A percentile compares a stretch with the other conserved stretches of the same genome.
Conservation (phyloP, 2,797 vertebrate species). For the Danio kyathit region DNA sequence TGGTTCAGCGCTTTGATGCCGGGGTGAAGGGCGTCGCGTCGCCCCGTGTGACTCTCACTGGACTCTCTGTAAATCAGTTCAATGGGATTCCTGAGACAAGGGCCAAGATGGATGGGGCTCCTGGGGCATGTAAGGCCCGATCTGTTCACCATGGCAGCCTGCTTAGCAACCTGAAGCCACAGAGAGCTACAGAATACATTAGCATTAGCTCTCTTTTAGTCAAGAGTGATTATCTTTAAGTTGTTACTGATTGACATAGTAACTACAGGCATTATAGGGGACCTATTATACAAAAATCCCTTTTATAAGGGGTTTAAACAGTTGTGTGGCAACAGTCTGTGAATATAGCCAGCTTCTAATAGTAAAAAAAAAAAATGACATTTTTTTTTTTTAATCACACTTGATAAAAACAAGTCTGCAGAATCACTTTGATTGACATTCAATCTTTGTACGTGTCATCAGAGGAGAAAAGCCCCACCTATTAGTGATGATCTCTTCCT, state of each 20-base stretch:
- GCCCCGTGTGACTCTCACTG: conserved; percentile 69
- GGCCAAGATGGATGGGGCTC: conserved; percentile 78
- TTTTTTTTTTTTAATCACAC: too few species aligned
- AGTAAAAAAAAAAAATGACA: too few species aligned
- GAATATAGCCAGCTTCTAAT: too few species aligned
- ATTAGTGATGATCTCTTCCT: too few species aligned
- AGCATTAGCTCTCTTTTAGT: not conserved
- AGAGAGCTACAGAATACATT: conserved; percentile 34
- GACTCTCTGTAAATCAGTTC: conserved; percentile 76
- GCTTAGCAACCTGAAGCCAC: conserved; percentile 67
- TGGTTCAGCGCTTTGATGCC: conserved; percentile 68
- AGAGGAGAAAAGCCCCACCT: too few species aligned
- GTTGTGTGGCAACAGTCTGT: too few species aligned
- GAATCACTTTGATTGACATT: too few species aligned
- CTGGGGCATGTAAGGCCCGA: conserved; percentile 67
- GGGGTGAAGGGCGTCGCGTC: conserved; percentile 66
- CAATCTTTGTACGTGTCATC: too few species aligned
- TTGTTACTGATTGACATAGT: not conserved
- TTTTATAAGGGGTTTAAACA: too few species aligned
- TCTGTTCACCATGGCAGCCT: conserved; percentile 71
- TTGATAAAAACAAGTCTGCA: too few species aligned
- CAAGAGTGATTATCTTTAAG: not conserved
- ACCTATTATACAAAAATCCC: too few species aligned
- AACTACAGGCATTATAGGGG: not conserved
- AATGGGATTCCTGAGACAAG: conserved; percentile 79